A percentile compares a stretch with the other conserved stretches of the same genome.
Evolutionary conservation across 2,888 invertebrate species (phyloP).

Genomic region (Heterodera filipjevi): DNA sequence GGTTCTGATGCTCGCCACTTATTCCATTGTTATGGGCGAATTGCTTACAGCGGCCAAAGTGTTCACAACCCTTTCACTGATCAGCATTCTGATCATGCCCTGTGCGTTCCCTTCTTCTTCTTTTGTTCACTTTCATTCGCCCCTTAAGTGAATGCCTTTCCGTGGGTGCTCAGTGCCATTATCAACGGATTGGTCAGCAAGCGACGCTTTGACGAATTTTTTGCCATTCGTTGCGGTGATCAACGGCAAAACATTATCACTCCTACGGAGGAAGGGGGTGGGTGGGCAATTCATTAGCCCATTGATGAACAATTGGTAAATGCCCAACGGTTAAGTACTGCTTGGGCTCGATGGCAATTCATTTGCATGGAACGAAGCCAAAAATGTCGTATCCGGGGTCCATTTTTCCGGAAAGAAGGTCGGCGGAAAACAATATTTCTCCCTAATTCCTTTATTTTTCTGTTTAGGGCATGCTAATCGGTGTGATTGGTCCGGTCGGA

Average conservation of each 20-base stretch:
- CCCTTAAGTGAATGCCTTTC: constrained; percentile 80
- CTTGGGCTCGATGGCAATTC: constrained; percentile 20
- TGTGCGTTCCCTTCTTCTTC: constrained; percentile 40
- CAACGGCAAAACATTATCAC: neutral
- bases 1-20: constrained; percentile 68
- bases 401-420: constrained; percentile 36
- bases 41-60: constrained; percentile 84
- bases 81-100: constrained; percentile 93
- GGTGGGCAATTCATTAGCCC: neutral
- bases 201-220: constrained; percentile 52
- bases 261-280: neutral
- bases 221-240: constrained; percentile 40
- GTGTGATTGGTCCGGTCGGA: constrained; percentile 85
- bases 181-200: constrained; percentile 91
- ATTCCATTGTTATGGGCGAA: constrained; percentile 71
- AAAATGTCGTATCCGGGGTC: constrained; percentile 29
- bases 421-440: too few relatives aligned
- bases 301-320: neutral
- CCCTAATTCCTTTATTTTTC: too few relatives aligned
- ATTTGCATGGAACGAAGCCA: constrained; percentile 33
- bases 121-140: constrained; percentile 66
- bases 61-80: constrained; percentile 89
- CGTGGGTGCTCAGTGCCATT: constrained; percentile 85
- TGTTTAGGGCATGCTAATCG: constrained; percentile 69
- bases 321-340: constrained; percentile 4